Conservation (phyloP, 1,140 invertebrate species). For the Rhopalosiphum padi region DNA sequence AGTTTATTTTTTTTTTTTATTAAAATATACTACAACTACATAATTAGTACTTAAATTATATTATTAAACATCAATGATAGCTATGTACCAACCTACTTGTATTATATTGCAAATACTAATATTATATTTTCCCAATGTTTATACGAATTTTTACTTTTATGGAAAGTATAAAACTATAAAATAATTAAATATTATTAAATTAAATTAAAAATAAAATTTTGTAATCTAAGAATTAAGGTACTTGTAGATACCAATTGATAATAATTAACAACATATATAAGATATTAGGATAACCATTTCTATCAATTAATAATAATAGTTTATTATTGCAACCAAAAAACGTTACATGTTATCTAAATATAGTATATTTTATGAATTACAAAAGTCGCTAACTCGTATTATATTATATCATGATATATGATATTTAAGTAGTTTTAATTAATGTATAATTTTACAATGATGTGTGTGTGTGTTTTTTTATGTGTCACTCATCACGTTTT, state of each 20-base stretch:
- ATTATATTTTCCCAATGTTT: background rate
- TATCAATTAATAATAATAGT: background rate
- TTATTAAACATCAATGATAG: background rate
- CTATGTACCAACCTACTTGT: background rate
- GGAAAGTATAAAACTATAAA: background rate
- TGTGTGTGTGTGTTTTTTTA: no score
- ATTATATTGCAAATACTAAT: background rate
- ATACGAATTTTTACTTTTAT: background rate
- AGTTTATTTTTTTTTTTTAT: background rate
- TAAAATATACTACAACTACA: background rate
- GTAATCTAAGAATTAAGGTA: background rate
- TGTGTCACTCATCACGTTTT: no score
- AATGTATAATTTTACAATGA: no score
- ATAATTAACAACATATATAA: background rate
- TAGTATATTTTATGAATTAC: no score
- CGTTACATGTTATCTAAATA: no score
- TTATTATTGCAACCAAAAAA: no score
- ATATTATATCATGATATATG: no score
- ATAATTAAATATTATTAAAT: background rate
- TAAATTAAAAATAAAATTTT: background rate
- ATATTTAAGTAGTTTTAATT: background rate
- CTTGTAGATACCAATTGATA: background rate
- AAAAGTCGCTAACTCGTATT: no score
- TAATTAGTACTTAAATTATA: background rate
- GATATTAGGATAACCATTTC: background rate